Evolutionary conservation across 2,888 invertebrate genomes (phyloP).

Genomic region (Malthinus flaveolus): DNA sequence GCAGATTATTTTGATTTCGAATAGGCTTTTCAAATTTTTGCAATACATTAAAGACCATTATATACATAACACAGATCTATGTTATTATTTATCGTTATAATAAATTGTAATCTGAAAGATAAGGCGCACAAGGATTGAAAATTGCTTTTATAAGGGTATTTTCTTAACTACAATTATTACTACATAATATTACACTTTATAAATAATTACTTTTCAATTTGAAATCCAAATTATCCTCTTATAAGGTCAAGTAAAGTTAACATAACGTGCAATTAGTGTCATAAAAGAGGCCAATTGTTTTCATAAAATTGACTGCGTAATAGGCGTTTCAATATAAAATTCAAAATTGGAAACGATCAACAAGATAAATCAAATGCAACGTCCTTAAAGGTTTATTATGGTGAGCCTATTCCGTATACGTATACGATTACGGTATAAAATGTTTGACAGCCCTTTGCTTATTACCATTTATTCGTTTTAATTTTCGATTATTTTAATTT

Average conservation of each 20-base stretch:
- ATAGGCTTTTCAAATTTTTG: no score
- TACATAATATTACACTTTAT: not conserved
- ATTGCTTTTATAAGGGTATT: conserved; percentile 20
- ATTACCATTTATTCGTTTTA: no score
- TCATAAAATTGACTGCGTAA: not conserved
- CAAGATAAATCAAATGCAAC: no score
- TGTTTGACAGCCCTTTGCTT: no score
- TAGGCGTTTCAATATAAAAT: not conserved
- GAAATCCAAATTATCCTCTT: not conserved
- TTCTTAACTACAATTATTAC: not conserved
- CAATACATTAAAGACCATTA: not conserved
- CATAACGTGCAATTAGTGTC: not conserved
- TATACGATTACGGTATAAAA: no score
- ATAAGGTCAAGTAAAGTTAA: not conserved
- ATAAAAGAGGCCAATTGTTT: conserved; percentile 1
- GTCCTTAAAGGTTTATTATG: no score
- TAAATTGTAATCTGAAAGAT: conserved; percentile 21
- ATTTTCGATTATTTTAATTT: no score
- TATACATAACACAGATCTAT: conserved; percentile 26
- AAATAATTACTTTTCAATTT: not conserved
- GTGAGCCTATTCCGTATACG: no score
- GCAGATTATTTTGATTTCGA: not conserved
- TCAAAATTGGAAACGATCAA: no score
- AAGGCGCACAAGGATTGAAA: conserved; percentile 28
- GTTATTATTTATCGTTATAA: conserved; percentile 23